These are phyloP conservation scores for Vanessa tameamea DNA, from an alignment of 1,140 invertebrate genomes.

Conservation along the genomic window DNA sequence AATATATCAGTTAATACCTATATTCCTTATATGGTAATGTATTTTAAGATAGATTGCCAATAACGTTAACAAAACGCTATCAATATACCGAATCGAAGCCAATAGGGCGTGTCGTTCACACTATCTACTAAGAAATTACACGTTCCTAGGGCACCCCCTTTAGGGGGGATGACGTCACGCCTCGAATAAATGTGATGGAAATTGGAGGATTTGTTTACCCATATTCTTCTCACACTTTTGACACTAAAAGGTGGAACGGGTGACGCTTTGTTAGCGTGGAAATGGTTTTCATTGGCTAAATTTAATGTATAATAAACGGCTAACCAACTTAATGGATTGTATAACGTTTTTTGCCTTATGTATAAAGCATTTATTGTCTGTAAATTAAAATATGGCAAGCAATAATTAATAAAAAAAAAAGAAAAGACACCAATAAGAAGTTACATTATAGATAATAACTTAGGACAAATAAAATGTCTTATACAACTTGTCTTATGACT, in stretches of 20 bases:
- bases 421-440: no score
- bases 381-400: no score
- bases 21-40: not conserved
- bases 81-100: conserved; percentile 60
- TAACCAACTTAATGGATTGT: not conserved
- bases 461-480: no score
- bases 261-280: conserved; percentile 41
- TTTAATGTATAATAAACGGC: conserved; percentile 11
- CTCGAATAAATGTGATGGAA: conserved; percentile 79
- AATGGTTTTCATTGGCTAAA: conserved; percentile 38
- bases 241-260: conserved; percentile 71
- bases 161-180: conserved; percentile 64
- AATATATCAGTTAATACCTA: not conserved
- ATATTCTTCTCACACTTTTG: conserved; percentile 78
- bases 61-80: conserved; percentile 65
- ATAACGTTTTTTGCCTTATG: not conserved
- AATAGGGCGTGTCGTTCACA: conserved; percentile 75
- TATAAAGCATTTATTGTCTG: not conserved
- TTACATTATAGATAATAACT: no score
- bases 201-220: conserved; percentile 80
- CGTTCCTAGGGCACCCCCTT: conserved; percentile 47
- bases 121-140: conserved; percentile 78
- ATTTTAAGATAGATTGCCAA: conserved; percentile 31
- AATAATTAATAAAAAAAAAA: no score
- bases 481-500: no score